Evolutionary conservation across 2,888 invertebrate species (phyloP), one percentile per base, ranked within the genome.

Genomic region (Rhynchonema sp.): DNA sequence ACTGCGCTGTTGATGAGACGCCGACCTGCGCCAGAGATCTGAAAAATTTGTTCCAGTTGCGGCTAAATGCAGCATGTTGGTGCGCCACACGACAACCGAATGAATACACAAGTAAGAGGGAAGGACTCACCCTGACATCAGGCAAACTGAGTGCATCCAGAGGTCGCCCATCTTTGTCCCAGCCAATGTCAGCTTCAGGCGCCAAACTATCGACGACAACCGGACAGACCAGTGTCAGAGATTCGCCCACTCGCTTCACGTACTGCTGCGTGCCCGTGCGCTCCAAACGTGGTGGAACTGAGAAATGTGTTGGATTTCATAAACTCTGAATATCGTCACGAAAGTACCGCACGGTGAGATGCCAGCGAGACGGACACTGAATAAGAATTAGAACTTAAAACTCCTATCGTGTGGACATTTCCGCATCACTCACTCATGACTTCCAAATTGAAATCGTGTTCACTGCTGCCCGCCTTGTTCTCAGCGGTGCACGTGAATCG

Each of bases 341-440:
- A n/a, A n/a, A n/a, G n/a, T n/a, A n/a, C n/a, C n/a, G n/a, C n/a
- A n/a, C n/a, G n/a, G n/a, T n/a, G n/a, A n/a, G n/a, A n/a, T n/a
- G n/a, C n/a, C n/a, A n/a, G n/a, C n/a, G n/a, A n/a, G n/a, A n/a
- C n/a, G n/a, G n/a, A n/a, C n/a, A n/a, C n/a, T n/a, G n/a, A n/a
- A n/a, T n/a, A n/a, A 6, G 26, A 17, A 20, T 57, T 46, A 58
- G 17, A 46, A 9, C 27, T 17, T 56, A 49, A 38, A 38, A 38
- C 38, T 38, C 17, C 17, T 38, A 38, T 17, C 59, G 22, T 1
- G n/a, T n/a, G n/a, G n/a, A n/a, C n/a, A n/a, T n/a, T n/a, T n/a
- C n/a, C n/a, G n/a, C n/a, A n/a, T n/a, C n/a, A 57, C 74, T 70
- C 69, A 82, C 83, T 80, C 60, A 81, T 70, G 0, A 83, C 80